Evolutionary conservation across 1,140 invertebrate genomes (phyloP).

Genomic region (Calephelis nemesis): DNA sequence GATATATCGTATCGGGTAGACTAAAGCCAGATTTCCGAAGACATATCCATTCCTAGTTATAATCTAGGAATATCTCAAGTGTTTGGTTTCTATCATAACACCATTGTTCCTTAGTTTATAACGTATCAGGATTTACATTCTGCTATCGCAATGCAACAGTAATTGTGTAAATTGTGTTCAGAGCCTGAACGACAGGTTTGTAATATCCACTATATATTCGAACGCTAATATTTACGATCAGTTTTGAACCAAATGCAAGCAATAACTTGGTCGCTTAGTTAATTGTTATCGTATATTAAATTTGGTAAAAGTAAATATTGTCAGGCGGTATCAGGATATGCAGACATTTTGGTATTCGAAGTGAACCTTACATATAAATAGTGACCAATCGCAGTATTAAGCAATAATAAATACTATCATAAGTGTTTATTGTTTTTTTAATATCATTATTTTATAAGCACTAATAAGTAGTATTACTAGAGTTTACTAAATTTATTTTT

Average conservation of each 20-base stretch:
- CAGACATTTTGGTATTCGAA: too few relatives aligned
- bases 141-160: slow-evolving; percentile 7
- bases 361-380: too few relatives aligned
- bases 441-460: too few relatives aligned
- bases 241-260: slow-evolving; percentile 1
- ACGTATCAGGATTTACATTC: slow-evolving; percentile 11
- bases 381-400: too few relatives aligned
- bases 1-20: not conserved
- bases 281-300: too few relatives aligned
- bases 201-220: slow-evolving; percentile 8
- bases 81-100: slow-evolving; percentile 12
- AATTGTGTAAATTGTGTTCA: slow-evolving; percentile 14
- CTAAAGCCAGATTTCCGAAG: not conserved
- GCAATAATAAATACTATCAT: too few relatives aligned
- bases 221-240: not conserved
- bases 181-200: slow-evolving; percentile 4
- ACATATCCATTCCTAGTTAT: slow-evolving; percentile 1
- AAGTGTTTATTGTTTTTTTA: too few relatives aligned
- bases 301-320: too few relatives aligned
- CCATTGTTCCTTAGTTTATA: slow-evolving; percentile 9
- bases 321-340: too few relatives aligned
- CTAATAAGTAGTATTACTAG: too few relatives aligned
- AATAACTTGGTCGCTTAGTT: not conserved
- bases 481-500: too few relatives aligned
- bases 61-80: not conserved